Conservation (phyloP, 2,888 invertebrate genomes). For the Schizotus pectinicornis region DNA sequence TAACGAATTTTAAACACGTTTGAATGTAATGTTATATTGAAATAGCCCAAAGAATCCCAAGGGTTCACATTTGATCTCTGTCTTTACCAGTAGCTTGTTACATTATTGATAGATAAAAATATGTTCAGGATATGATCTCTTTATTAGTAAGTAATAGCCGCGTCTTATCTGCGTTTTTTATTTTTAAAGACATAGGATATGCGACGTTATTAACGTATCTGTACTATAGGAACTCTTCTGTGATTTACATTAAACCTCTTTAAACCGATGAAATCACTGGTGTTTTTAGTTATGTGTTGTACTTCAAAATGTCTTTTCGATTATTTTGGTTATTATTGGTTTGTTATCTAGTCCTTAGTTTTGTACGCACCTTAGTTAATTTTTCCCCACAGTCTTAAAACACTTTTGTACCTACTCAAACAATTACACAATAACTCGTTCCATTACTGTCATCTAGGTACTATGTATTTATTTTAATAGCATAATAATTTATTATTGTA, state of each 20-base stretch:
- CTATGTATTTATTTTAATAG: conserved; percentile 20
- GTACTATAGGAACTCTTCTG: conserved; percentile 30
- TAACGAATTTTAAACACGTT: conserved; percentile 33
- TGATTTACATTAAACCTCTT: conserved; percentile 30
- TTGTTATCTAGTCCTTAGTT: conserved; percentile 55
- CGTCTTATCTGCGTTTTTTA: too few relatives aligned
- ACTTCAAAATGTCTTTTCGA: conserved; percentile 29
- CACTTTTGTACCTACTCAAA: neutral
- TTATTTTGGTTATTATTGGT: conserved; percentile 43
- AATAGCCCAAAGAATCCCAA: conserved; percentile 23
- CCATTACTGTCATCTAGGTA: neutral
- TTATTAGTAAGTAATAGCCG: too few relatives aligned
- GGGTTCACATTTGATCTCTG: conserved; percentile 26
- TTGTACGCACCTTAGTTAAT: conserved; percentile 35
- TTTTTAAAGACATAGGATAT: neutral
- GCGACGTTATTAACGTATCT: conserved; percentile 2
- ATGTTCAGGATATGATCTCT: conserved; percentile 14
- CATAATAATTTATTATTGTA: conserved; percentile 31
- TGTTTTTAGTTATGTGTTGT: neutral
- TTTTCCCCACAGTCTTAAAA: conserved; percentile 1
- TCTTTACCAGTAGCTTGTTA: conserved; percentile 27
- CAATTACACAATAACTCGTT: neutral
- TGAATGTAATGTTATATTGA: conserved; percentile 24
- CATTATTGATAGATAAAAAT: conserved; percentile 2
- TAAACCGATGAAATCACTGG: conserved; percentile 26